Evolutionary conservation across 2,797 vertebrate species (phyloP).

Genomic region (Danio kyathit): DNA sequence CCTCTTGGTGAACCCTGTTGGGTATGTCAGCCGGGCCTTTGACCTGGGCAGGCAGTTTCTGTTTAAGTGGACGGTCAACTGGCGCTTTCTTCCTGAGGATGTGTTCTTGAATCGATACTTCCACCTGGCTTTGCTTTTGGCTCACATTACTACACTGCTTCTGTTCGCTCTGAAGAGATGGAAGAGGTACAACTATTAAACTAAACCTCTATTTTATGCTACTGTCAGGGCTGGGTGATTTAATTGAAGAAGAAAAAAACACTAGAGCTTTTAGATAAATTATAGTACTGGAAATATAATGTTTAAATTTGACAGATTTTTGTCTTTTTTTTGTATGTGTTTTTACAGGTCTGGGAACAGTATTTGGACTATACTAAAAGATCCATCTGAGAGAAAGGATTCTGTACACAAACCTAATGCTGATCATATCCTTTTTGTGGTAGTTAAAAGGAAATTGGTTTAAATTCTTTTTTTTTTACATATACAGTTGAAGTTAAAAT

Average conservation of each 20-base stretch:
- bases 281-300: neutral
- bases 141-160: constrained; percentile 85
- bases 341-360: constrained; percentile 83
- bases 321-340: neutral
- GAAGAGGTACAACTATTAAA: constrained; percentile 86
- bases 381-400: constrained; percentile 84
- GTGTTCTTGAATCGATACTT: constrained; percentile 92
- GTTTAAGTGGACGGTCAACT: constrained; percentile 98
- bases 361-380: constrained; percentile 87
- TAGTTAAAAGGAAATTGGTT: neutral
- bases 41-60: constrained; percentile 97
- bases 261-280: neutral
- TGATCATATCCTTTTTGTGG: constrained; percentile 92
- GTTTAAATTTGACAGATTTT: neutral
- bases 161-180: constrained; percentile 88
- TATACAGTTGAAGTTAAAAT: no score
- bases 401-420: constrained; percentile 76
- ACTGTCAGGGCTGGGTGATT: no score
- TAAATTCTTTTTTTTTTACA: no score
- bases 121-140: constrained; percentile 83
- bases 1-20: constrained; percentile 89
- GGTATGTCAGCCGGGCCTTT: constrained; percentile 90
- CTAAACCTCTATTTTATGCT: no score
- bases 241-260: no score
- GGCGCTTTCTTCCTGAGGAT: constrained; percentile 95